A percentile compares a stretch with the other conserved stretches of the same genome.
Conservation (phyloP, 2,797 vertebrate genomes). For the Brachyalestes nurse region DNA sequence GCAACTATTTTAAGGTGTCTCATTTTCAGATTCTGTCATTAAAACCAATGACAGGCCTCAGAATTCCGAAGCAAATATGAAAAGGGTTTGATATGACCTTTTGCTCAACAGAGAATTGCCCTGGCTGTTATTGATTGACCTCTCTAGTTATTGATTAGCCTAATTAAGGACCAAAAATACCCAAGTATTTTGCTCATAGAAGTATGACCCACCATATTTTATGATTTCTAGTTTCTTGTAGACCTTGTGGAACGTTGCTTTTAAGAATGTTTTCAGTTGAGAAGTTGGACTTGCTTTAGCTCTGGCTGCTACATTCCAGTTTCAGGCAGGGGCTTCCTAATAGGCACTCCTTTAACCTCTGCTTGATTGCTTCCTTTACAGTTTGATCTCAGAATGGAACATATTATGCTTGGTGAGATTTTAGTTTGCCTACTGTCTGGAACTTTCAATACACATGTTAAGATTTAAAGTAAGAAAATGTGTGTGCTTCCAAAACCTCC, state of each 20-base stretch:
- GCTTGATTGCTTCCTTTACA: background rate
- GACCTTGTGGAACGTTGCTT: background rate
- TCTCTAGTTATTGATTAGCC: background rate
- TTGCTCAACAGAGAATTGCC: background rate
- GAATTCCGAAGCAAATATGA: no score
- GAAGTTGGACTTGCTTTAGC: background rate
- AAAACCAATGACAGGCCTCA: background rate
- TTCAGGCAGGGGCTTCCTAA: background rate
- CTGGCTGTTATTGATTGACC: background rate
- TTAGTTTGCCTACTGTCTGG: background rate
- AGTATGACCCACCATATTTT: background rate
- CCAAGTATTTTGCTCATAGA: no score
- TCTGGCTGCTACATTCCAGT: background rate
- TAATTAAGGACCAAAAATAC: background rate
- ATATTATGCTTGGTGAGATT: background rate
- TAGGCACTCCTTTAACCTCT: background rate
- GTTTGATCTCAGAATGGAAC: conserved; percentile 3
- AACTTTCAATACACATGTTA: background rate
- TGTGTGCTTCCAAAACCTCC: background rate
- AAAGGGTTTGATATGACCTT: background rate
- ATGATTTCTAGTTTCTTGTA: background rate
- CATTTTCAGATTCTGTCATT: background rate
- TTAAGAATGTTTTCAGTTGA: background rate
- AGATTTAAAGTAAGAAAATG: background rate
- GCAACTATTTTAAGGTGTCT: background rate